These are phyloP conservation scores for Alviniconcha strummeri DNA, from an alignment of 2,888 invertebrate species.

Conservation along the genomic window DNA sequence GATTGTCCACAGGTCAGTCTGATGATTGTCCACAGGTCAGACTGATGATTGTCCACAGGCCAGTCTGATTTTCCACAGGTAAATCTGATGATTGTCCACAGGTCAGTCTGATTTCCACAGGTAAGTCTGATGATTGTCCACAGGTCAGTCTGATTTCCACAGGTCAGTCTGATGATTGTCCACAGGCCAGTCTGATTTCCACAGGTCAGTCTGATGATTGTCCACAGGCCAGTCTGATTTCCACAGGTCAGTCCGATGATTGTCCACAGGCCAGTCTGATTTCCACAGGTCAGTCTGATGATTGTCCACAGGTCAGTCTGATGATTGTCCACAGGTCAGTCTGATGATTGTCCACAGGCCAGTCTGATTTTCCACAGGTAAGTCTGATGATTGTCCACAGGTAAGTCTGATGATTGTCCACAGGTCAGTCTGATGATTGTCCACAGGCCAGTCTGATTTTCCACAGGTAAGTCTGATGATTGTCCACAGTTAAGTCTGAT, in stretches of 20 bases:
- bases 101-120: neutral
- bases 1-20: too few species aligned
- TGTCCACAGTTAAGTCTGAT: neutral
- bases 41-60: neutral
- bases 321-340: neutral
- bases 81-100: slow-evolving; percentile 33
- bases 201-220: neutral
- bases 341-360: too few species aligned
- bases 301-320: slow-evolving; percentile 31
- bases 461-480: slow-evolving; percentile 26
- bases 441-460: neutral
- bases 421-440: too few species aligned
- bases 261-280: neutral
- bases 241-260: slow-evolving; percentile 26
- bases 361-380: too few species aligned
- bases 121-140: too few species aligned
- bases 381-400: slow-evolving; percentile 33
- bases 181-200: neutral
- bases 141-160: slow-evolving; percentile 16
- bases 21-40: slow-evolving; percentile 28
- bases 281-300: too few species aligned
- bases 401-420: neutral
- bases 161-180: neutral
- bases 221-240: neutral
- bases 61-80: neutral